Evolutionary conservation across 2,113 vertebrate species (phyloP), one percentile per base, ranked within the genome.

Genomic region (Poecile atricapillus): DNA sequence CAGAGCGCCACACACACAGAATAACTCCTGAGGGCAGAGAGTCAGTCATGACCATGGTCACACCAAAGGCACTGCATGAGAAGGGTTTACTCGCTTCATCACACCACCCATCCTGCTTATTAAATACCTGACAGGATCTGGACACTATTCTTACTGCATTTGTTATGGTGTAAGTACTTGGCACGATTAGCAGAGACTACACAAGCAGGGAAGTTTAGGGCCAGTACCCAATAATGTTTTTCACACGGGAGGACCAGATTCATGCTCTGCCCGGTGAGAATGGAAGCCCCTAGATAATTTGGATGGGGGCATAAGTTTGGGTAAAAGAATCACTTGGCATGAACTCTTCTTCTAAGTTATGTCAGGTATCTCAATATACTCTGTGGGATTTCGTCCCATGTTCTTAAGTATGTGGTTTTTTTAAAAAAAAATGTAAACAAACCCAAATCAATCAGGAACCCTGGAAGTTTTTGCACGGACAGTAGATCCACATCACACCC

Each of bases 1-100:
- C 95, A 99, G 98, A 59, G 99, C 99, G 0, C 99, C 99, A 17
- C 99, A 99, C 43, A 99, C 99, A 96, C 99, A 99, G 97, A 99
- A 99, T 60, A 99, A 97, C 94, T 99, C 99, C 99, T 99, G 94
- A 33, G 43, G 75, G 87, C 43, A 94, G 70, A 93, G 35, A 70
- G 39, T n/a, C 25, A 70, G 62, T 67, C 35, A n/a, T n/a, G n/a
- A n/a, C n/a, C 30, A 24, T 0, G 24, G 59, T 76, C 71, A 84
- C n/a, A 64, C 23, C 53, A 81, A 50, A 83, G 25, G 52, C 68
- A 67, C 14, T 0, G 15, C 35, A 30, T n/a, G 31, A 80, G 18
- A 74, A 80, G 56, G 44, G 24, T 39, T 90, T 13, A 4, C 9
- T 25, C 68, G 53, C 44, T n/a, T 35, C 85, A 79, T 8, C 52